Evolutionary conservation across 2,797 vertebrate genomes (phyloP), one percentile per base, ranked within the genome.

Genomic region (Pterois miles): DNA sequence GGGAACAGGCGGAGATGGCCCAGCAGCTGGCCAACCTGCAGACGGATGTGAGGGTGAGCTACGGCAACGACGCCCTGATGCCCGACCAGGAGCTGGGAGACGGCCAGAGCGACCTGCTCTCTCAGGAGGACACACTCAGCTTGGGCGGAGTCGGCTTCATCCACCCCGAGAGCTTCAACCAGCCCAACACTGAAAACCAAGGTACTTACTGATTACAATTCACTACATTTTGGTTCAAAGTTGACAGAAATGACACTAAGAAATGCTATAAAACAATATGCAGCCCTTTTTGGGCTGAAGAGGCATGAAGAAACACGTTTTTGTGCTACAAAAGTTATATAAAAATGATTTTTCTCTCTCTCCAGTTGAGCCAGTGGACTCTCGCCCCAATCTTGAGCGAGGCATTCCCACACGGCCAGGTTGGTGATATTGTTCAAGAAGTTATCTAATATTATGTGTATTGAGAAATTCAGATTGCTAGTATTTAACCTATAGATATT

Each of bases 51-150:
- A 96, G 98, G 70, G 96, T 99, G 92, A 99, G 98, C 90, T 99
- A 99, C 12, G 98, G 98, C 50, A 99, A 99, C 1, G 98, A 99
- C 22, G 98, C 98, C 52, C 96, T 99, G 82, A 98, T 99, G 97
- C 98, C 98, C 0, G 96, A 97, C 60, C 92, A 92, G 88, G 92
- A 94, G 80, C 71, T 97, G 81, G 96, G 96, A 0, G 97, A 98
- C 85, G 96, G 96, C 1, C 92, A 91, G 86, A 96, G 95, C 13
- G 97, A 99, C 81, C 94, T 96, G 70, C 94, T 98, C 81, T 95
- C 97, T 1, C 96, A 97, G 80, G 92, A 93, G 93, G 96, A 80
- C 95, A 70, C 86, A 0, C 36, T 97, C 80, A 95, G 94, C 84
- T 88, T 97, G 70, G 97, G 96, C 0, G 96, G 96, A 7, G 93